Evolutionary conservation across 2,113 vertebrate genomes (phyloP).

Genomic region (Todiramphus saurophagus): DNA sequence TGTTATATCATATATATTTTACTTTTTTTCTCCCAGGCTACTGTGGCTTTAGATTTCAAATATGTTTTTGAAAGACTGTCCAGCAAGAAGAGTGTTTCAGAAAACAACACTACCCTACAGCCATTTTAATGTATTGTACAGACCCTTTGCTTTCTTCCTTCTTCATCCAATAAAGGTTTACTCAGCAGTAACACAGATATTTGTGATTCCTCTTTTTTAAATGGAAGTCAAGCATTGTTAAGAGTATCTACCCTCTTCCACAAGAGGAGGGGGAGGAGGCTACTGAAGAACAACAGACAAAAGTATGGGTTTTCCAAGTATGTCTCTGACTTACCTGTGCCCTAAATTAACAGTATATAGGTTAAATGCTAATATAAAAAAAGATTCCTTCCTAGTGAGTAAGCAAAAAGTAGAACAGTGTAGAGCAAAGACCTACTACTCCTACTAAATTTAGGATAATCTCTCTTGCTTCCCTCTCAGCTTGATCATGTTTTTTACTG

Average conservation of each 20-base stretch:
- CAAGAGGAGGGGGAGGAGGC: background rate
- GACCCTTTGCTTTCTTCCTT: background rate
- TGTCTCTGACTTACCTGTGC: background rate
- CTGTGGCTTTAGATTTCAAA: background rate
- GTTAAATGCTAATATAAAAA: conserved; percentile 8
- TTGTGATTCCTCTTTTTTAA: background rate
- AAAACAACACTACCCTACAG: background rate
- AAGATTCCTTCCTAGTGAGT: background rate
- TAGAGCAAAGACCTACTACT: background rate
- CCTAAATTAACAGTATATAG: conserved; percentile 11
- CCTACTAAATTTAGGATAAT: background rate
- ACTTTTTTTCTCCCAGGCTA: background rate
- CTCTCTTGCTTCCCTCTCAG: background rate
- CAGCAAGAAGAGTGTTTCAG: background rate
- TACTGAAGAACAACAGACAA: background rate
- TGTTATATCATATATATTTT: background rate
- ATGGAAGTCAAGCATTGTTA: background rate
- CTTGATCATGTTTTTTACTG: background rate
- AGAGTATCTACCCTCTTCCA: background rate
- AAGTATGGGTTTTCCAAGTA: background rate
- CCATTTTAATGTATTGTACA: background rate
- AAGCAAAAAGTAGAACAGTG: background rate
- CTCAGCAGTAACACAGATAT: background rate
- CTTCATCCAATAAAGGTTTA: background rate
- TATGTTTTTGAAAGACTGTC: background rate